Percentiles rank a stretch among this genome's conserved stretches.
Conservation (phyloP, 1,140 invertebrate species). For the Dinoponera quadriceps region DNA sequence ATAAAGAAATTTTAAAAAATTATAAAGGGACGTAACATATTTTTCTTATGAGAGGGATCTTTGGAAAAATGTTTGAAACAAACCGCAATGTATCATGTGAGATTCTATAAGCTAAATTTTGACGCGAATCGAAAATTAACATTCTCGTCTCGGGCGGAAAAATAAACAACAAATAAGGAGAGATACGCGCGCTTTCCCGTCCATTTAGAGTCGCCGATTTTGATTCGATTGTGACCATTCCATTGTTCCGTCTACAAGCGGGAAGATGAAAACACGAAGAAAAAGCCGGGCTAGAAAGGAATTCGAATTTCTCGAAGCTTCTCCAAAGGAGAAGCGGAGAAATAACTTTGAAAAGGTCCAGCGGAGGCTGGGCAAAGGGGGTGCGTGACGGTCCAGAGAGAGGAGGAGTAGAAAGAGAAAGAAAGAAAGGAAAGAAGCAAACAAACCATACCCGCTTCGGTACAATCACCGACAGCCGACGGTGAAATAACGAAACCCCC, state of each 20-base stretch:
- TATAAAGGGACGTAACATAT: background rate
- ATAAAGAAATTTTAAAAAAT: background rate
- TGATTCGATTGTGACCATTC: slow-evolving; percentile 46
- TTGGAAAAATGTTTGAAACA: background rate
- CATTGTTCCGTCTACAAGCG: slow-evolving; percentile 41
- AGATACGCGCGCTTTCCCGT: slow-evolving; percentile 7
- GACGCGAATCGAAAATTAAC: background rate
- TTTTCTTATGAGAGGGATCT: background rate
- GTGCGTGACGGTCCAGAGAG: background rate
- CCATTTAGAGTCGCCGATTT: slow-evolving; percentile 48
- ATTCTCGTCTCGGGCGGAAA: background rate
- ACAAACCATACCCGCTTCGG: slow-evolving; percentile 37
- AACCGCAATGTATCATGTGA: background rate
- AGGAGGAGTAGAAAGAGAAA: background rate
- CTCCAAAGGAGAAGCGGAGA: slow-evolving; percentile 25
- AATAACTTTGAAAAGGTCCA: slow-evolving; percentile 55
- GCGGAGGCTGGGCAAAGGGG: background rate
- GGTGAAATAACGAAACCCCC: slow-evolving; percentile 34
- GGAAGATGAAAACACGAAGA: slow-evolving; percentile 50
- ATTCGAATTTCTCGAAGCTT: slow-evolving; percentile 66
- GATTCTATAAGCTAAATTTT: background rate
- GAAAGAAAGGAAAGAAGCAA: slow-evolving; percentile 17
- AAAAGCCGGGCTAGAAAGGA: slow-evolving; percentile 62
- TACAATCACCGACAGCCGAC: slow-evolving; percentile 37
- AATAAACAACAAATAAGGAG: background rate